These are phyloP conservation scores for Lepidurus arcticus DNA, from an alignment of 1,140 invertebrate species.

Conservation along the genomic window DNA sequence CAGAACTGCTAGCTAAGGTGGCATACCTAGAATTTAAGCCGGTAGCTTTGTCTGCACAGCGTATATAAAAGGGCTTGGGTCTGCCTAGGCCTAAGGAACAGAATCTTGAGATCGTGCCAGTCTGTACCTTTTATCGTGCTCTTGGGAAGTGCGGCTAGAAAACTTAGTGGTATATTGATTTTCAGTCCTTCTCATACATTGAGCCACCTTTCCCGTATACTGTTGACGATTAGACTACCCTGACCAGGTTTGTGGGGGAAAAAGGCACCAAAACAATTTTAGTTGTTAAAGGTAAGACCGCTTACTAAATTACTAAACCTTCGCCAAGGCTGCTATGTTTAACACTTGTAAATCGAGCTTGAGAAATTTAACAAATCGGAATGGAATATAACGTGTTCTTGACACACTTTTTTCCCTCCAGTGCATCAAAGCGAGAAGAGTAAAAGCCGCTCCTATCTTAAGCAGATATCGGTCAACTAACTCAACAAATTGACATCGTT, in stretches of 20 bases:
- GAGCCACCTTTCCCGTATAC: neutral
- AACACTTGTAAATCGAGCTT: too few species aligned
- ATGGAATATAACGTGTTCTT: too few species aligned
- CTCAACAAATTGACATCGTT: neutral
- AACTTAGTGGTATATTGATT: neutral
- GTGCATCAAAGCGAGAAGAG: too few species aligned
- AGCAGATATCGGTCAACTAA: neutral
- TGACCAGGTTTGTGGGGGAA: too few species aligned
- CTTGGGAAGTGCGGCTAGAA: neutral
- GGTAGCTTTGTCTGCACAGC: neutral
- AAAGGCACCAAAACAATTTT: too few species aligned
- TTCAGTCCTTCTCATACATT: neutral
- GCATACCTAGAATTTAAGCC: constrained; percentile 18
- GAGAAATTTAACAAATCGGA: too few species aligned
- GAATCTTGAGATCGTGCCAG: neutral
- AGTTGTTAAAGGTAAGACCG: too few species aligned
- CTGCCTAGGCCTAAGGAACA: neutral
- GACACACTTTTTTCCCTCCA: too few species aligned
- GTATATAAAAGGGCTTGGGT: neutral
- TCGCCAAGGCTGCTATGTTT: too few species aligned
- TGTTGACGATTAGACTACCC: too few species aligned
- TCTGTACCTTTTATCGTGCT: neutral
- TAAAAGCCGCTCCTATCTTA: neutral
- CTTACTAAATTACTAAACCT: too few species aligned
- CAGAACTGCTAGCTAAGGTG: neutral